These are phyloP conservation scores for Caloenas nicobarica DNA, from an alignment of 2,113 vertebrate species.

Conservation along the genomic window DNA sequence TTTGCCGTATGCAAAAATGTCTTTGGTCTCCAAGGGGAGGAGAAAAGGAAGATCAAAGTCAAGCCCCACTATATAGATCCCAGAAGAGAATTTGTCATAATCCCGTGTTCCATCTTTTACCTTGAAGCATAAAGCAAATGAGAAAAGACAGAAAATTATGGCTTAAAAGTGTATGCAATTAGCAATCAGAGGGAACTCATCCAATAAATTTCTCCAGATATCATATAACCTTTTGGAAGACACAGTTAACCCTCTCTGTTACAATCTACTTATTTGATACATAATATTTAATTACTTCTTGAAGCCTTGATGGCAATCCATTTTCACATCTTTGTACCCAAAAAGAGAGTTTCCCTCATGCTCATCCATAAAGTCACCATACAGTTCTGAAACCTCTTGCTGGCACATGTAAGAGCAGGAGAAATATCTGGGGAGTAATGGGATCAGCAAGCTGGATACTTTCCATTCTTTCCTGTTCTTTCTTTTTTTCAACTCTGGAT, in stretches of 20 bases:
- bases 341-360: not conserved
- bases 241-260: not conserved
- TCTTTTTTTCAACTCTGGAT: not conserved
- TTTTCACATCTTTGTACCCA: not conserved
- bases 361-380: not conserved
- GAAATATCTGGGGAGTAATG: not conserved
- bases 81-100: slow-evolving; percentile 23
- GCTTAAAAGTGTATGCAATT: slow-evolving; percentile 13
- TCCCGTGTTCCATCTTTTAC: not conserved
- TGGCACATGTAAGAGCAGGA: not conserved
- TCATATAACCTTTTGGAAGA: not conserved
- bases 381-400: not conserved
- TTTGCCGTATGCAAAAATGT: not conserved
- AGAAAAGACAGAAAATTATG: slow-evolving; percentile 29
- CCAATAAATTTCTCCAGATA: not conserved
- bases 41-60: slow-evolving; percentile 45
- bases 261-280: not conserved
- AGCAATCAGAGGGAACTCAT: not conserved
- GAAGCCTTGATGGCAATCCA: not conserved
- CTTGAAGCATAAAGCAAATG: slow-evolving; percentile 11
- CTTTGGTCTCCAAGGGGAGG: not conserved
- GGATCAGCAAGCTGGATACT: not conserved
- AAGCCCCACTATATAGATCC: not conserved
- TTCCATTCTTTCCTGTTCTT: not conserved
- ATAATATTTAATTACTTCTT: not conserved